Conservation (phyloP, 2,888 invertebrate genomes). For the Spodoptera picta region DNA sequence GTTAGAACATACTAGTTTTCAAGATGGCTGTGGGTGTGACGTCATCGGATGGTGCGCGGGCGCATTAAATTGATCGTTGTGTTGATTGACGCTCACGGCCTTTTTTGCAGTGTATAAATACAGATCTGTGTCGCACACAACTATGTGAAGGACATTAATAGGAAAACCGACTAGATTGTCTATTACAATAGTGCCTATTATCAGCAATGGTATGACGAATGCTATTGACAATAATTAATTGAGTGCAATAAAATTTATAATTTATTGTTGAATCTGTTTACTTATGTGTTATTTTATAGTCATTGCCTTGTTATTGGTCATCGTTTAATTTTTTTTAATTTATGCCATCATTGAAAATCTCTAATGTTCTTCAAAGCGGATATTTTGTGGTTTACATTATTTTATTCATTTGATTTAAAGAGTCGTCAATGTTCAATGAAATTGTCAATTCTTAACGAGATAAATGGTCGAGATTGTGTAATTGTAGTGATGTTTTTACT, state of each 20-base stretch:
- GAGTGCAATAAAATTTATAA: conserved; percentile 18
- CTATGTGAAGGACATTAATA: conserved; percentile 44
- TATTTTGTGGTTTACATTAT: no score
- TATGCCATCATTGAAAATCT: no score
- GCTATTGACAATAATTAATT: conserved; percentile 28
- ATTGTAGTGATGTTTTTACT: no score
- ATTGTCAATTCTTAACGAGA: no score
- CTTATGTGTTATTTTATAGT: no score
- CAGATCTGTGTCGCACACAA: conserved; percentile 46
- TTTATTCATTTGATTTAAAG: no score
- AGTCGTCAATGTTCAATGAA: no score
- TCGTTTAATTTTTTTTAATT: no score
- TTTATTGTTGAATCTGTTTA: neutral
- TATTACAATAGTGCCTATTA: conserved; percentile 36
- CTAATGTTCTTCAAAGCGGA: no score
- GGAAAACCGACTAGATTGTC: conserved; percentile 35
- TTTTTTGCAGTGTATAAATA: conserved; percentile 63
- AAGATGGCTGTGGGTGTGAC: conserved; percentile 73
- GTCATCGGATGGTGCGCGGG: conserved; percentile 62
- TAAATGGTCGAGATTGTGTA: no score
- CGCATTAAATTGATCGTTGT: conserved; percentile 73
- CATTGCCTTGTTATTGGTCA: no score
- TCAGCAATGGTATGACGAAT: conserved; percentile 31
- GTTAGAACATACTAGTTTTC: conserved; percentile 46
- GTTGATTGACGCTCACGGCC: conserved; percentile 77